These are phyloP conservation scores for Borostomias antarcticus DNA, from an alignment of 2,797 vertebrate genomes.

Conservation along the genomic window DNA sequence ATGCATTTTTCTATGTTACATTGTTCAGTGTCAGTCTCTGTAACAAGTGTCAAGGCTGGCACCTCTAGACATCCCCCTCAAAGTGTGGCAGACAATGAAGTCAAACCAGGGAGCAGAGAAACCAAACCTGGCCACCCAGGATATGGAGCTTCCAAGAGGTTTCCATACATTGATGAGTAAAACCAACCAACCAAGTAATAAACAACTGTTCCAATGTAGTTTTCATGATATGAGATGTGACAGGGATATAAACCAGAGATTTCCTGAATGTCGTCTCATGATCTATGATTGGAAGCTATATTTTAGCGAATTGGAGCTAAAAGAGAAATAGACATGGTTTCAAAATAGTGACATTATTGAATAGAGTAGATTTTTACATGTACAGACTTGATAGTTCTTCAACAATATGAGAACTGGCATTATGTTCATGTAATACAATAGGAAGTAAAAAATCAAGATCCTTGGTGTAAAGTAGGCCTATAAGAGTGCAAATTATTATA, in stretches of 20 bases:
- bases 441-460: no score
- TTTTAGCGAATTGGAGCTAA: no score
- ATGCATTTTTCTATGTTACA: no score
- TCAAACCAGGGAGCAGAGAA: constrained; percentile 34
- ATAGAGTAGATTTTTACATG: background rate
- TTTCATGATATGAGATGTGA: background rate
- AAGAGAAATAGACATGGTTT: no score
- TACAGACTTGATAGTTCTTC: no score
- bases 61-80: constrained; percentile 35
- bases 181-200: no score
- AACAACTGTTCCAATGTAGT: background rate
- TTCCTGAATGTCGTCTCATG: constrained; percentile 8
- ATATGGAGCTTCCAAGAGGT: constrained; percentile 59
- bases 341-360: background rate
- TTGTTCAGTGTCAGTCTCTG: background rate
- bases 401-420: background rate
- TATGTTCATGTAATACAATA: background rate
- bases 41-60: constrained; percentile 43
- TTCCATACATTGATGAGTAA: constrained; percentile 73
- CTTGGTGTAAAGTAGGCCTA: no score
- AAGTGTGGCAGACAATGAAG: constrained; percentile 48
- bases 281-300: no score
- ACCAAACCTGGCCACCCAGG: constrained; percentile 35
- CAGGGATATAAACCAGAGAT: background rate
- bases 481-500: no score